phyloP scores from a whole-genome alignment of 92 coral and sea anemone genomes.

The Porites divaricata region DNA sequence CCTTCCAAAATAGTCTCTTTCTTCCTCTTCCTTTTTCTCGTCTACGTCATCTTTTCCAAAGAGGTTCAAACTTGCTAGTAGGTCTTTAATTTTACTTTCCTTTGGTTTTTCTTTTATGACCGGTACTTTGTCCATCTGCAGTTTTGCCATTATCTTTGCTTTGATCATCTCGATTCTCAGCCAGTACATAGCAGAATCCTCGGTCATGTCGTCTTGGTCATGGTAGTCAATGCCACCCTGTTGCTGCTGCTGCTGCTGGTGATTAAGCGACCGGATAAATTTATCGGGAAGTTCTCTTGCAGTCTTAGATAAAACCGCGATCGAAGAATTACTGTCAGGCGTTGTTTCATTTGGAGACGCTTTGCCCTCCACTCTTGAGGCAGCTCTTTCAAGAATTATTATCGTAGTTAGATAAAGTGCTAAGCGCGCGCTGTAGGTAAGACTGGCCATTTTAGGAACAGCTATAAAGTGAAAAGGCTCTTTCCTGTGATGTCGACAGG shows the following conservation, averaged over 20 bases:
- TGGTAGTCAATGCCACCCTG: background rate
- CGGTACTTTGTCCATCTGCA: constrained; percentile 56
- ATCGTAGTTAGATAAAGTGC: constrained; percentile 43
- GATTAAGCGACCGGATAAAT: background rate
- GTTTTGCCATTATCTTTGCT: constrained; percentile 56
- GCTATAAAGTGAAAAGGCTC: background rate
- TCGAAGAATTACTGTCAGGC: constrained; percentile 21
- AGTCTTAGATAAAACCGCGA: background rate
- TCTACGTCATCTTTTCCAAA: constrained; percentile 41
- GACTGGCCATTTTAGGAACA: constrained; percentile 47
- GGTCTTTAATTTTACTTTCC: constrained; percentile 48
- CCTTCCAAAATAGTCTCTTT: constrained; percentile 24
- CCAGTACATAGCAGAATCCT: constrained; percentile 37
- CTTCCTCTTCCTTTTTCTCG: constrained; percentile 3
- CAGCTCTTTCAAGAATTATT: constrained; percentile 39
- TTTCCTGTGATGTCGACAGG: constrained; percentile 40
- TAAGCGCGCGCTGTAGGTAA: constrained; percentile 33
- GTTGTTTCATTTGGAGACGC: constrained; percentile 3
- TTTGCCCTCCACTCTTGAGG: constrained; percentile 13
- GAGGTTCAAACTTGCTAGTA: constrained; percentile 57
- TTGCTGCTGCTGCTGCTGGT: too few relatives aligned
- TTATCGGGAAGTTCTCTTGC: background rate
- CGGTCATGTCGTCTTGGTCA: background rate
- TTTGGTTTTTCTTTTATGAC: constrained; percentile 42
- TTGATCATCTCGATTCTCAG: constrained; percentile 67